A percentile compares a stretch with the other conserved stretches of the same genome.
Evolutionary conservation across 2,113 vertebrate genomes (phyloP).

Genomic region (Speoplatyrhinus poulsoni): DNA sequence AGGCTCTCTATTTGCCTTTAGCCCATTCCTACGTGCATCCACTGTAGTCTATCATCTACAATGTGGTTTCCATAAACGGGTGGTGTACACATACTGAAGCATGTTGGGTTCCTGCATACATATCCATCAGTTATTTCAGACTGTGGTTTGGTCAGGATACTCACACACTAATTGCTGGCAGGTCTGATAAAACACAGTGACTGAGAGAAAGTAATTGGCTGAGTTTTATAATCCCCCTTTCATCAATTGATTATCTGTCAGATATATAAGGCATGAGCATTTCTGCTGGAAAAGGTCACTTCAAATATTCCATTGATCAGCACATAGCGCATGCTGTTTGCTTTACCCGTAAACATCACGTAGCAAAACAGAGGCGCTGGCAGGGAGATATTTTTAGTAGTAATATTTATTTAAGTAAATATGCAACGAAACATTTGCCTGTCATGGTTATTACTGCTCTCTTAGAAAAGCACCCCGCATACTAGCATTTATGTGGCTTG

Average conservation of each 20-base stretch:
- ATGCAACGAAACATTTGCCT: too few species aligned
- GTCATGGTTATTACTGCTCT: too few species aligned
- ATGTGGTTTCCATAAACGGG: neutral
- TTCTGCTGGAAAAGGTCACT: constrained; percentile 56
- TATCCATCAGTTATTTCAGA: constrained; percentile 18
- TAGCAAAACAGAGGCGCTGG: too few species aligned
- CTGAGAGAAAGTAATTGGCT: constrained; percentile 48
- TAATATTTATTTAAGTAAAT: too few species aligned
- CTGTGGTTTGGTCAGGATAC: constrained; percentile 22
- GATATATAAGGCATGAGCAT: constrained; percentile 50
- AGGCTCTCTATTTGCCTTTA: too few species aligned
- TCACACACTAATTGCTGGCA: constrained; percentile 13
- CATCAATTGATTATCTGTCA: constrained; percentile 68
- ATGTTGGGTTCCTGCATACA: constrained; percentile 9
- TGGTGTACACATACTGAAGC: neutral
- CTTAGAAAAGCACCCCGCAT: too few species aligned
- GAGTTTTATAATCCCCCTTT: constrained; percentile 58
- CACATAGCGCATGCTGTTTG: neutral
- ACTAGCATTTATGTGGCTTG: too few species aligned
- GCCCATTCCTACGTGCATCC: neutral
- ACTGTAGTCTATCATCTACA: neutral
- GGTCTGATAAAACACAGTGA: constrained; percentile 19
- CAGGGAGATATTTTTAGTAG: too few species aligned
- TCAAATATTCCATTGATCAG: constrained; percentile 58
- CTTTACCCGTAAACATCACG: too few species aligned